Percentiles rank a stretch among this genome's conserved stretches.
Evolutionary conservation across 2,113 vertebrate genomes (phyloP).

Genomic region (Corynorhinus townsendii): DNA sequence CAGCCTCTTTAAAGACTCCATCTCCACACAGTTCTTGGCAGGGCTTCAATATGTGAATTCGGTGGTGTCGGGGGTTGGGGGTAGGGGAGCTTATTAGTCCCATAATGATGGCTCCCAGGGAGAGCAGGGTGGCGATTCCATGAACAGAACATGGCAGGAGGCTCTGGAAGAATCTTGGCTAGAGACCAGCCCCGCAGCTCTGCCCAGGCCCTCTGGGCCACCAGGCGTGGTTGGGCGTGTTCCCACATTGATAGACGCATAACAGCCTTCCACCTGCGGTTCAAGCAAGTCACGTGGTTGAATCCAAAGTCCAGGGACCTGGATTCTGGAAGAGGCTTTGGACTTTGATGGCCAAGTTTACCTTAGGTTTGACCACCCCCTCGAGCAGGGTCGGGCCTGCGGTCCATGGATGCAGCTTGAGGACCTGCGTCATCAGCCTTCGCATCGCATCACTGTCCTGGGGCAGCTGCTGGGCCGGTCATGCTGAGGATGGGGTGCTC

Average conservation of each 20-base stretch:
- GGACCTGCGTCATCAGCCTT: not conserved
- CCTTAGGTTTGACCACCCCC: too few relatives aligned
- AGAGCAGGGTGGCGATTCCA: not conserved
- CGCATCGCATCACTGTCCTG: rapidly evolving
- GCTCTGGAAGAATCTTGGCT: too few relatives aligned
- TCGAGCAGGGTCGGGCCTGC: not conserved
- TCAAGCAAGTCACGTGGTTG: not conserved
- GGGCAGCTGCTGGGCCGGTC: not conserved
- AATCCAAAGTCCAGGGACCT: not conserved
- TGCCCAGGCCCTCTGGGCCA: not conserved
- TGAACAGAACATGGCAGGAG: not conserved
- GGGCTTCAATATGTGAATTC: not conserved
- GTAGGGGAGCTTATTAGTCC: too few relatives aligned
- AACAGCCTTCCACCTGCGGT: not conserved
- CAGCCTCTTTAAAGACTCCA: not conserved
- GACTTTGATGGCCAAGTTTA: too few relatives aligned
- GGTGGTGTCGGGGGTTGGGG: not conserved
- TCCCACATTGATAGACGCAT: rapidly evolving
- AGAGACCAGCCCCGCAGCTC: too few relatives aligned
- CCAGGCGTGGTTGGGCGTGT: not conserved
- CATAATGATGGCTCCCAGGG: not conserved
- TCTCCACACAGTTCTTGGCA: not conserved
- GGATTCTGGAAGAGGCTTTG: not conserved
- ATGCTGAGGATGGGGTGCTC: not conserved
- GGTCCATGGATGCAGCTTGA: not conserved